These are phyloP conservation scores for Tenthredo amoena DNA, from an alignment of 2,888 invertebrate species.

Conservation along the genomic window DNA sequence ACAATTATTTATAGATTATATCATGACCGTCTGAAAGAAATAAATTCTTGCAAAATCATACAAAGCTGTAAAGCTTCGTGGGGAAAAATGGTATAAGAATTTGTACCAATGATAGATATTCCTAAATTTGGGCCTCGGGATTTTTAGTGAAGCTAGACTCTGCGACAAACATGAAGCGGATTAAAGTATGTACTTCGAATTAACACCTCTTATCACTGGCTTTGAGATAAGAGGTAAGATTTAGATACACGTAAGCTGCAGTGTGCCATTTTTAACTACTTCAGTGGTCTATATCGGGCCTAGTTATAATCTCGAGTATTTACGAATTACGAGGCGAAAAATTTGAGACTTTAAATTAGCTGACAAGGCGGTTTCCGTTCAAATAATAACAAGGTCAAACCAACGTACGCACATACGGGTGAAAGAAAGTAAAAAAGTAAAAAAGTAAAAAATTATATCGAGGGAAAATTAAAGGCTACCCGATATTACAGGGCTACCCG, in stretches of 20 bases:
- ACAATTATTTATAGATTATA: background rate
- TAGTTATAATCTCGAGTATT: conserved; percentile 4
- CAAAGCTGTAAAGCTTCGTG: background rate
- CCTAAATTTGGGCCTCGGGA: background rate
- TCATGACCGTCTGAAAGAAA: background rate
- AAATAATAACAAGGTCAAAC: background rate
- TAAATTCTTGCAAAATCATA: background rate
- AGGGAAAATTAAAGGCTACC: background rate
- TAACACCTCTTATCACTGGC: conserved; percentile 30
- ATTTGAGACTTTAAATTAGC: conserved; percentile 5
- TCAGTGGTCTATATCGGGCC: conserved; percentile 20
- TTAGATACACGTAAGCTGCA: conserved; percentile 19
- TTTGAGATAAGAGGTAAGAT: conserved; percentile 23
- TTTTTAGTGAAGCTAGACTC: background rate
- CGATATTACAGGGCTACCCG: background rate
- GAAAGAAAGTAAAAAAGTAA: no score
- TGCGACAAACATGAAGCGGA: background rate
- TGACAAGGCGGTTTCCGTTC: background rate
- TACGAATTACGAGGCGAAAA: background rate
- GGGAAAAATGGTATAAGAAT: background rate
- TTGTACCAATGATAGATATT: background rate
- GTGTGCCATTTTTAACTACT: conserved; percentile 22
- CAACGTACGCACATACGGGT: no score
- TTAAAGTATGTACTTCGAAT: conserved; percentile 30
- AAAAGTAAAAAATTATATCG: background rate